Percentiles rank a stretch among this genome's conserved stretches.
These are phyloP conservation scores for Novumbra hubbsi DNA, from an alignment of 2,797 vertebrate genomes.

Conservation along the genomic window DNA sequence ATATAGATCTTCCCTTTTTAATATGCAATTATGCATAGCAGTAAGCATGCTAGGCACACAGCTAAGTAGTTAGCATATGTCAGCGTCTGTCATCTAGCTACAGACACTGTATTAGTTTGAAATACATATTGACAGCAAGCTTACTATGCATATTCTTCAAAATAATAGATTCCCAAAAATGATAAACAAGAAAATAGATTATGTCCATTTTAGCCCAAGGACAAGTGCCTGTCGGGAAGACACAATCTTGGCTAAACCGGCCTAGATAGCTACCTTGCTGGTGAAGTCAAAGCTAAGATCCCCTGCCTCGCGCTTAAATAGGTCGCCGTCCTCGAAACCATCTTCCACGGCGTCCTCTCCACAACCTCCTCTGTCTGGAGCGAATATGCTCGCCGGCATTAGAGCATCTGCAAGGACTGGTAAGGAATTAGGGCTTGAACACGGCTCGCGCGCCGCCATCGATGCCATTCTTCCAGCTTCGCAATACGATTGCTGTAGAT, in stretches of 20 bases:
- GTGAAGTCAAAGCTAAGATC: constrained; percentile 83
- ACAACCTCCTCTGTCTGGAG: constrained; percentile 80
- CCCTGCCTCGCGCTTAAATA: constrained; percentile 81
- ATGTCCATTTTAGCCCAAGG: no score
- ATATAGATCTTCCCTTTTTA: not conserved
- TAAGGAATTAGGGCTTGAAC: constrained; percentile 61
- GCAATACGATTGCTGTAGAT: not conserved
- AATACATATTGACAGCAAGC: not conserved
- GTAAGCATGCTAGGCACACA: not conserved
- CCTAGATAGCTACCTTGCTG: constrained; percentile 79
- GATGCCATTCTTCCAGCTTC: constrained; percentile 74
- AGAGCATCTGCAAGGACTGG: constrained; percentile 68
- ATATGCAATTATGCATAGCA: not conserved
- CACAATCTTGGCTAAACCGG: not conserved
- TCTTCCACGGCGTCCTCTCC: constrained; percentile 68
- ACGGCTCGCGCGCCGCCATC: constrained; percentile 73
- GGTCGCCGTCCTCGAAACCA: constrained; percentile 68
- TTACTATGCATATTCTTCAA: not conserved
- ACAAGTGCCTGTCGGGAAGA: no score
- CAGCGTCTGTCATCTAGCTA: not conserved
- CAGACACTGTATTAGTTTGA: not conserved
- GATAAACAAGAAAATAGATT: not conserved
- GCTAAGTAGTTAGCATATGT: not conserved
- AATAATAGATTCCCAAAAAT: not conserved
- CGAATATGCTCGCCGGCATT: constrained; percentile 91